These are phyloP conservation scores for Agonum fuliginosum DNA, from an alignment of 2,888 invertebrate genomes.

Conservation along the genomic window DNA sequence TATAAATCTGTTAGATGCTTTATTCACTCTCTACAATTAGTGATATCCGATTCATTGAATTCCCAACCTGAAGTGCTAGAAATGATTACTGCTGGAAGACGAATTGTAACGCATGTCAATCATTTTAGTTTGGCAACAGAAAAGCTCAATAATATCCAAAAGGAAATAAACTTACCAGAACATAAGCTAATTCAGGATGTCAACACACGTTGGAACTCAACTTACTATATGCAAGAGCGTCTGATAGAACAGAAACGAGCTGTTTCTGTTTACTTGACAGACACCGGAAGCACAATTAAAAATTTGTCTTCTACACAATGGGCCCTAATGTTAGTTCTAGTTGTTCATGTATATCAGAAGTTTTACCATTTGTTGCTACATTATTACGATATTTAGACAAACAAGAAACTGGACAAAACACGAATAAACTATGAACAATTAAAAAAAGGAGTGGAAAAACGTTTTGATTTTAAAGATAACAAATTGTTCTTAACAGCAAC, in stretches of 20 bases:
- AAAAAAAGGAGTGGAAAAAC: neutral
- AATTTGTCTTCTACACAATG: neutral
- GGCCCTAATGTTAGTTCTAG: conserved; percentile 55
- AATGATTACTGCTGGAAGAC: neutral
- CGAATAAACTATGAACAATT: neutral
- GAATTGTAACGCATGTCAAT: no score
- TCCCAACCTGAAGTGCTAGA: neutral
- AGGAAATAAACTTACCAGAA: conserved; percentile 63
- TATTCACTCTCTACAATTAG: no score
- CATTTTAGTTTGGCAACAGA: conserved; percentile 62
- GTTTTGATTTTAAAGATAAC: neutral
- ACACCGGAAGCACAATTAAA: neutral
- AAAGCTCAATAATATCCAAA: no score
- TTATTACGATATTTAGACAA: neutral
- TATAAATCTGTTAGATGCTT: neutral
- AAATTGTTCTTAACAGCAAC: neutral
- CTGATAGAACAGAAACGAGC: conserved; percentile 42
- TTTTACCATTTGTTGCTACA: conserved; percentile 59
- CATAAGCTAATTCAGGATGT: conserved; percentile 63
- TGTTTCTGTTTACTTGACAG: neutral
- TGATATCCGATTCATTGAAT: no score
- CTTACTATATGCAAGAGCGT: conserved; percentile 49
- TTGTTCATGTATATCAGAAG: conserved; percentile 61
- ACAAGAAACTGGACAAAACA: conserved; percentile 48
- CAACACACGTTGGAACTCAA: conserved; percentile 63